phyloP scores from a whole-genome alignment of 1,140 invertebrate genomes.

The Pogonomyrmex barbatus region DNA sequence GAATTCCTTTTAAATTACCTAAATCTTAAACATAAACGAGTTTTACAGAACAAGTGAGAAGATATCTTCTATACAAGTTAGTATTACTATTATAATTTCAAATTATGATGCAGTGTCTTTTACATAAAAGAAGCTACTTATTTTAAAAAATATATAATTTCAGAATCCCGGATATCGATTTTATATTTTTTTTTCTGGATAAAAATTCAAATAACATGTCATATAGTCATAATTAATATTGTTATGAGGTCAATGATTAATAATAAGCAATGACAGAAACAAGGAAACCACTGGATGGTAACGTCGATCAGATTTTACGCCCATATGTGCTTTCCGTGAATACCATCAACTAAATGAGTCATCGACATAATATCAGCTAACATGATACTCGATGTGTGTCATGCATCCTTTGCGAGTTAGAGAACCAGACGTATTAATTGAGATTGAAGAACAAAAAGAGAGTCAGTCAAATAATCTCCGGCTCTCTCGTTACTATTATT shows the following conservation, averaged over 20 bases:
- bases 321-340: constrained; percentile 48
- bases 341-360: constrained; percentile 41
- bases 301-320: constrained; percentile 20
- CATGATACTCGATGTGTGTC: constrained; percentile 24
- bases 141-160: neutral
- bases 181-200: too few relatives aligned
- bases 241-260: neutral
- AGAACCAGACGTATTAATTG: constrained; percentile 13
- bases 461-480: neutral
- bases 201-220: neutral
- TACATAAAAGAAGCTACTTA: neutral
- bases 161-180: neutral
- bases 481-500: neutral
- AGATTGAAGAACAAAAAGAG: neutral
- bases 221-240: neutral
- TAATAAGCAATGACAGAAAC: constrained; percentile 4
- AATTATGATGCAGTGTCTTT: neutral
- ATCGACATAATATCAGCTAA: constrained; percentile 24
- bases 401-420: neutral
- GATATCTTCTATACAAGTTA: neutral
- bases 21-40: neutral
- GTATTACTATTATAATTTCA: neutral
- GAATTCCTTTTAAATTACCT: neutral
- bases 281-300: neutral
- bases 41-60: neutral